Base-by-base conservation (phyloP, 2,888 invertebrate genomes). In the Clitarchus hookeri region DNA sequence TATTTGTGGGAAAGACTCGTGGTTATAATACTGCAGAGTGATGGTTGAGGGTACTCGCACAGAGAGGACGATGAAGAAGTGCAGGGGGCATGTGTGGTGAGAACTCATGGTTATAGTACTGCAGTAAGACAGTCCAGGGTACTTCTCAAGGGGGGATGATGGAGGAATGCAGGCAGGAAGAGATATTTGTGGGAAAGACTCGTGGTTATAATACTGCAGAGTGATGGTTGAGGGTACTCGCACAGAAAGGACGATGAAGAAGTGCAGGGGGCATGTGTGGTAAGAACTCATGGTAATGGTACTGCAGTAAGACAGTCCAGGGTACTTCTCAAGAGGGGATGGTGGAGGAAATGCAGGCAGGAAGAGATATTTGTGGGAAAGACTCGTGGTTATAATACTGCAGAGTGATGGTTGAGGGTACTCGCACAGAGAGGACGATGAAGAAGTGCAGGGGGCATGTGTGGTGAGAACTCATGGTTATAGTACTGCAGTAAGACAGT, bases 401-500 rank as follows among this genome's bases (percentile, higher is more conserved):
- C 13, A 90, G 86, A n/a, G 90, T 87, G 8, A 89, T 90, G 89
- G 90, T 90, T 90, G 90, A 90, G 90, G 90, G 87, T 90, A 90
- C 85, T 90, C 90, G 44, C 89, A 89, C 13, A 90, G 83, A 36
- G 36, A 36, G 36, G 36, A 4, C 4, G 4, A 4, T 36, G 36
- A 4, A 36, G 36, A 36, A 36, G 36, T 36, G 36, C 2, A 36
- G 36, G 4, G 1, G 36, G 1, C 4, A 36, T 36, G 36, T 36
- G 1, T 36, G 36, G 36, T 36, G 36, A 4, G 36, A 3, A 36
- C 36, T 36, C 36, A 4, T 36, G 36, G 36, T 36, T 36, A 1
- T 36, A 4, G 36, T 36, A 36, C 36, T 36, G 36, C 36, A 36
- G 36, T 4, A 36, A 36, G 4, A 36, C 4, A 4, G 36, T 36